A percentile compares a stretch with the other conserved stretches of the same genome.
Conservation (phyloP, 1,140 invertebrate genomes). For the Sarcophaga peregrina region DNA sequence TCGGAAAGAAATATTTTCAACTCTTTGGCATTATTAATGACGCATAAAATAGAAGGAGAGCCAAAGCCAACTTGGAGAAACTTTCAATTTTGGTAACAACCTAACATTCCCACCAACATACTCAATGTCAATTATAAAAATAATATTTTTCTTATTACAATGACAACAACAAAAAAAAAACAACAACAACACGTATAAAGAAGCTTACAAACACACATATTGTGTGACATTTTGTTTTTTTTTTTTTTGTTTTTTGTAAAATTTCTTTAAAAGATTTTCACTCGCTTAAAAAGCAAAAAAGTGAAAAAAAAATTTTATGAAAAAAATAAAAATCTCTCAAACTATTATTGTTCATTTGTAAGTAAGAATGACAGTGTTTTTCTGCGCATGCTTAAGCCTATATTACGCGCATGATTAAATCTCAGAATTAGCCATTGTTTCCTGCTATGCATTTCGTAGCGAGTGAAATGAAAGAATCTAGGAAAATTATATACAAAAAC, state of each 20-base stretch:
- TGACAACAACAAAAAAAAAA: slow-evolving; percentile 2
- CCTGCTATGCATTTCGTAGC: background rate
- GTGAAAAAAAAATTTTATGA: background rate
- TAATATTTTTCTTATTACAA: slow-evolving; percentile 41
- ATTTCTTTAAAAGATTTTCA: no score
- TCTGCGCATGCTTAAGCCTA: slow-evolving; percentile 12
- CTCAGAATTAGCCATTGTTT: slow-evolving; percentile 41
- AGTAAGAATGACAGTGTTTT: background rate
- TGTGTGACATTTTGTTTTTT: background rate
- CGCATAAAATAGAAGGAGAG: no score
- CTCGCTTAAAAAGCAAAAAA: background rate
- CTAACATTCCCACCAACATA: slow-evolving; percentile 33
- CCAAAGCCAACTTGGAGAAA: background rate
- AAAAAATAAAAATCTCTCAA: background rate
- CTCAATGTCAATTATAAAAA: slow-evolving; percentile 39
- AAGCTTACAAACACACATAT: background rate
- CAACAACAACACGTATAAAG: background rate
- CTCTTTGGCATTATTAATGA: no score
- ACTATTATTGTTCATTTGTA: no score
- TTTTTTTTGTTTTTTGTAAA: background rate
- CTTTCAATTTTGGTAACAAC: slow-evolving; percentile 31
- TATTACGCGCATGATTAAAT: slow-evolving; percentile 39
- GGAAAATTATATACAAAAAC: slow-evolving; percentile 7
- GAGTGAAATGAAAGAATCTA: background rate
- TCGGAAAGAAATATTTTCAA: background rate